A percentile compares a stretch with the other conserved stretches of the same genome.
phyloP scores from a whole-genome alignment of 1,140 invertebrate species.

The Heliconius himera region DNA sequence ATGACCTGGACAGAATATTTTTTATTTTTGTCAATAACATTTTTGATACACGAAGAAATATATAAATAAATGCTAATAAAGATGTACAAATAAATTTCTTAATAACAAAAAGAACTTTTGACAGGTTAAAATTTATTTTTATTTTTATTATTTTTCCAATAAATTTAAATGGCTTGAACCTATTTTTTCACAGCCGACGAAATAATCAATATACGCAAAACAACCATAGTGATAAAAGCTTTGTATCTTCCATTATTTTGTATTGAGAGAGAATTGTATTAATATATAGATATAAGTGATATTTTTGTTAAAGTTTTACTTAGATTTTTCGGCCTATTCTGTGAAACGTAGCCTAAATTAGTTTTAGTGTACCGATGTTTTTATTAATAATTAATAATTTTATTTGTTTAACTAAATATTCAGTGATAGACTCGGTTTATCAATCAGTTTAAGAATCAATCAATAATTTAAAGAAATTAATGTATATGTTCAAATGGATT shows the following conservation, averaged over 20 bases:
- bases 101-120: background rate
- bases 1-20: no score
- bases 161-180: background rate
- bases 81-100: background rate
- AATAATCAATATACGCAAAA: background rate
- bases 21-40: no score
- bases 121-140: background rate
- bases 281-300: slow-evolving; percentile 44
- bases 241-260: slow-evolving; percentile 48
- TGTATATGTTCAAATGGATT: no score
- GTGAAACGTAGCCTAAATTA: slow-evolving; percentile 38
- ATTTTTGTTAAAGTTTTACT: slow-evolving; percentile 47
- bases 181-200: slow-evolving; percentile 6
- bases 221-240: slow-evolving; percentile 30
- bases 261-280: slow-evolving; percentile 44
- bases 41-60: no score
- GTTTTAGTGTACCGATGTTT: slow-evolving; percentile 37
- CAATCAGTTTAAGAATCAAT: background rate
- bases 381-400: slow-evolving; percentile 24
- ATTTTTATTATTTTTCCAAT: background rate
- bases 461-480: background rate
- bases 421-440: no score
- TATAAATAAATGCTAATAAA: no score
- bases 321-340: slow-evolving; percentile 38
- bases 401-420: background rate